phyloP scores from a whole-genome alignment of 2,888 invertebrate species.

The Tiphia femorata region DNA sequence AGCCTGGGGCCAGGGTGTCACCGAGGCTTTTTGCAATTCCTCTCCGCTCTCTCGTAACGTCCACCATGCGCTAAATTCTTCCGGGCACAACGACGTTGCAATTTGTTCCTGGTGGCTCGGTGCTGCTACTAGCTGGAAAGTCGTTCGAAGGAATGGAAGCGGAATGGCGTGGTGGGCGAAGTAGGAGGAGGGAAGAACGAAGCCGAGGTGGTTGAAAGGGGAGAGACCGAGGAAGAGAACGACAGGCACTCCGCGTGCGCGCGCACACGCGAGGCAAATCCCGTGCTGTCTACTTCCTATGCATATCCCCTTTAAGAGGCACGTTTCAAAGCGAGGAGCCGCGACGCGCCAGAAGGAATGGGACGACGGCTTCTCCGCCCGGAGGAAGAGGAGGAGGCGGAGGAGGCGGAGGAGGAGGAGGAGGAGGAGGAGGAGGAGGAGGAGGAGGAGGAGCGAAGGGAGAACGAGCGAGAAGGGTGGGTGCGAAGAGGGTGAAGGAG shows the following conservation, averaged over 20 bases:
- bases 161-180: no score
- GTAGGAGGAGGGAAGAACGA: constrained; percentile 3
- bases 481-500: constrained; percentile 3
- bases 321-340: neutral
- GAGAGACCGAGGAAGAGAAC: neutral
- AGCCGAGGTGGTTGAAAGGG: neutral
- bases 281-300: constrained; percentile 4
- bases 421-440: neutral
- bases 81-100: no score
- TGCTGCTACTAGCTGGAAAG: no score
- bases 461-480: neutral
- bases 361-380: no score
- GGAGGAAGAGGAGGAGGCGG: constrained; percentile 17
- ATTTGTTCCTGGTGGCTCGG: no score
- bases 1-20: no score
- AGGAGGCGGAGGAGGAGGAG: constrained; percentile 12
- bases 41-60: neutral
- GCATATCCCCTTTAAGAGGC: constrained; percentile 17
- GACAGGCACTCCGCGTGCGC: no score
- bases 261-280: no score
- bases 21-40: neutral
- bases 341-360: neutral
- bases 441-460: constrained; percentile 1
- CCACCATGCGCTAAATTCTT: no score
- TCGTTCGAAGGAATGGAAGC: no score